Evolutionary conservation across 2,888 invertebrate species (phyloP).

Genomic region (Dasysyrphus albostriatus): DNA sequence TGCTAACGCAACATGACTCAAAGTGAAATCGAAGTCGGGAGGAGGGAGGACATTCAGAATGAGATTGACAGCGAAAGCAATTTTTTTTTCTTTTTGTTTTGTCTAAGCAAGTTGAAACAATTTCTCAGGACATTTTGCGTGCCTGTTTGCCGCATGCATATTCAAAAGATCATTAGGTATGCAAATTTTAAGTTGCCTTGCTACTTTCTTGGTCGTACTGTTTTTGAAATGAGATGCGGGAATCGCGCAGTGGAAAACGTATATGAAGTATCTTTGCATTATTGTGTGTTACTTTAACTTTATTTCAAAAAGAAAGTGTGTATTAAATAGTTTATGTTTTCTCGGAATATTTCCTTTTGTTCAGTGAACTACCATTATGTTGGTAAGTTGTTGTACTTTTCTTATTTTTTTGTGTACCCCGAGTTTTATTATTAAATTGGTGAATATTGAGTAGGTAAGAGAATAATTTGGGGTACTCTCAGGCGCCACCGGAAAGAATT

Average conservation of each 20-base stretch:
- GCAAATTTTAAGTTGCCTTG: slow-evolving; percentile 56
- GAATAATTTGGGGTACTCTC: background rate
- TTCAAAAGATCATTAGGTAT: slow-evolving; percentile 76
- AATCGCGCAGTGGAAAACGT: background rate
- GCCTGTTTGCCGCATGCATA: slow-evolving; percentile 70
- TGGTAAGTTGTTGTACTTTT: background rate
- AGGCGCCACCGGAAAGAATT: too few relatives aligned
- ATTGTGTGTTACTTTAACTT: background rate
- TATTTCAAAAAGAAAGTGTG: background rate
- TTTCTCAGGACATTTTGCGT: slow-evolving; percentile 59
- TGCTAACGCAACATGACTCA: slow-evolving; percentile 45
- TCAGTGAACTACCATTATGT: background rate
- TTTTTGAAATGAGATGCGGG: slow-evolving; percentile 25
- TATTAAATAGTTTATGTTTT: slow-evolving; percentile 8
- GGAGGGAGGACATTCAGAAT: background rate
- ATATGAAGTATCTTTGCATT: slow-evolving; percentile 7
- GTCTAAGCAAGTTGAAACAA: slow-evolving; percentile 54
- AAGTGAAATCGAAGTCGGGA: slow-evolving; percentile 15
- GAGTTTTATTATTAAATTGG: background rate
- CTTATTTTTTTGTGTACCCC: background rate
- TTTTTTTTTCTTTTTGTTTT: slow-evolving; percentile 5
- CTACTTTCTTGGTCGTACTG: slow-evolving; percentile 24
- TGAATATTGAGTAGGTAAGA: background rate
- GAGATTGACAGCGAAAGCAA: slow-evolving; percentile 40
- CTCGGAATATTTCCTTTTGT: background rate